Base-by-base conservation (phyloP, 2,797 vertebrate genomes). In the Sternarchorhynchus goeldii region DNA sequence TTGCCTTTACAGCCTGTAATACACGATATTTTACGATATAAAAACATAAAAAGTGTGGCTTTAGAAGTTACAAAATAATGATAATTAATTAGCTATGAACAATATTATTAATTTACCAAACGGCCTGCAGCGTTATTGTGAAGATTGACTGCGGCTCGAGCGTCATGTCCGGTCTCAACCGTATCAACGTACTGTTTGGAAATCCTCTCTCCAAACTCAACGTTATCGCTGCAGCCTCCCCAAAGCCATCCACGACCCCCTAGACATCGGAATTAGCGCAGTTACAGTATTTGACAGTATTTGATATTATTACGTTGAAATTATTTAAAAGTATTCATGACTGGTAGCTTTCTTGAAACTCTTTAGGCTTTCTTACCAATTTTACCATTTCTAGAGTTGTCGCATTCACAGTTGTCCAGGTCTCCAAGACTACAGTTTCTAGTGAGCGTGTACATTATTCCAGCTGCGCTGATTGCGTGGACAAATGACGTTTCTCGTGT, bases 211-310 rank as follows among this genome's bases (percentile, higher is more conserved):
- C 97, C 97, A 85, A 99, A 99, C 50, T 95, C 96, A 68, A 95
- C 93, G 0, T 98, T 98, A 85, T 99, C 97, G 0, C 97, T 98
- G 90, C 98, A 99, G 67, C 97, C 98, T 87, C 97, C 97, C 98
- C 98, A 99, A 73, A 99, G 93, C 98, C 98, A 99, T 2, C 96
- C 96, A 84, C 90, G 93, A 71, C 97, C 97, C 75, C 97, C 98
- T 21, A 34, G 50, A 18, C 6, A 55, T 5, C 70, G 6, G 16
- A 36, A 59, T 53, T 8, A 36, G 25, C 32, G 18, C 58, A 32
- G n/a, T 55, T 55, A 8, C n/a, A 34, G 10, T 20, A 39, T 29
- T 18, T 39, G 6, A 50, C 10, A 12, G 10, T 50, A 10, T 12
- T 50, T 50, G 10, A 10, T 0, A 50, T 50, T 1, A 50, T 12